Base-by-base conservation (phyloP, 1,140 invertebrate species). In the Scaptodrosophila lebanonensis region DNA sequence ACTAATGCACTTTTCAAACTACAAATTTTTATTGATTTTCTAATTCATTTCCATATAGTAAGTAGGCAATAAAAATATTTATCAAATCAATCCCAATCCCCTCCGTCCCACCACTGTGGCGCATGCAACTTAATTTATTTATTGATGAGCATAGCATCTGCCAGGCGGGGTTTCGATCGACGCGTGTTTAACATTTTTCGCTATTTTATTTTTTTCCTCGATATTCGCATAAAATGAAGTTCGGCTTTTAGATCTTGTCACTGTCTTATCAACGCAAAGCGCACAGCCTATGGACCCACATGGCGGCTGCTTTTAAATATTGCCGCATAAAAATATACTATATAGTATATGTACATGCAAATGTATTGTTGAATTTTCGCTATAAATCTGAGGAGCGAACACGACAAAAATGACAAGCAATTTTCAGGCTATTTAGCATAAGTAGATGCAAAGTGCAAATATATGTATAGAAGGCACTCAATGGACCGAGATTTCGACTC, bases 361-460 rank as follows among this genome's bases (percentile, higher is more conserved):
- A 79, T 73, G 57, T 45, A 66, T 72, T 66, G 44, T 65, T 59
- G 54, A n/a, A n/a, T n/a, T n/a, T n/a, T n/a, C 75, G 68, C 65
- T 73, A 82, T 79, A 79, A 79, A 79, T 79, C 75, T 77, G 64
- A 52, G 35, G 54, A 56, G 50, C 38, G 48, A 50, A 66, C 76
- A 63, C 52, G 53, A 38, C 43, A 49, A 54, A 25, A 72, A 66
- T 76, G 71, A 76, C 71, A 49, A 68, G 52, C 63, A 59, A 66
- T 70, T 72, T 65, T 63, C 58, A 27, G 50, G 43, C 66, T 79
- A 59, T 66, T 73, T 79, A 56, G 56, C 72, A 77, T 77, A 77
- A 77, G 72, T 57, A 79, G 75, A 79, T 79, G 65, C 73, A 65
- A 60, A 66, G 64, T 73, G 75, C 75, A 82, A 56, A 68, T 63